Percentiles rank a stretch among this genome's conserved stretches.
phyloP scores from a whole-genome alignment of 2,888 invertebrate genomes.

The Cryptocheilus praepositus region DNA sequence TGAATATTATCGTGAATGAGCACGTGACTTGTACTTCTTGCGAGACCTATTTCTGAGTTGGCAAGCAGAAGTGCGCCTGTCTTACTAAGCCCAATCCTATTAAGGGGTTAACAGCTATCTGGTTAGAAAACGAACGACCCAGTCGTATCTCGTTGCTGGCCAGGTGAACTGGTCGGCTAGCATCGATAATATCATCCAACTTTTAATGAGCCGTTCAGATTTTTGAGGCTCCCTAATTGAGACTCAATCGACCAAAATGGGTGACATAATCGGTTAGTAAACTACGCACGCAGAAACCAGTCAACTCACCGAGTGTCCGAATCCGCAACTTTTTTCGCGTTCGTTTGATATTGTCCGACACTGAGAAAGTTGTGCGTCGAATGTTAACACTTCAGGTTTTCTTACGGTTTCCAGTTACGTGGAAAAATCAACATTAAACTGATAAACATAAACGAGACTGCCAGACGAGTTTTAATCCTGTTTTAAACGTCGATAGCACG shows the following conservation, averaged over 20 bases:
- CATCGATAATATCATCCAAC: constrained; percentile 11
- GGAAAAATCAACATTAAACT: no score
- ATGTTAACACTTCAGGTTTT: no score
- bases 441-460: no score
- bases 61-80: constrained; percentile 62
- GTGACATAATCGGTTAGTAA: constrained; percentile 59
- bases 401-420: no score
- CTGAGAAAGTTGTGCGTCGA: no score
- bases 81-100: constrained; percentile 67
- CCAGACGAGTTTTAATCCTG: no score
- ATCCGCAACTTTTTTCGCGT: no score
- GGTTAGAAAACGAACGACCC: constrained; percentile 60
- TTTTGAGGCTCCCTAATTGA: constrained; percentile 26
- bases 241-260: constrained; percentile 37
- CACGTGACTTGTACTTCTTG: constrained; percentile 37
- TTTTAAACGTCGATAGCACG: no score
- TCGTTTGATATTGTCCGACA: no score
- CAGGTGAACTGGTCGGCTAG: constrained; percentile 34
- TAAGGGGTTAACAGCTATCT: constrained; percentile 71
- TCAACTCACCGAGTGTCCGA: no score
- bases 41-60: constrained; percentile 58
- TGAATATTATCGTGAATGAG: no score
- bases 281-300: no score
- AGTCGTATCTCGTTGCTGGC: constrained; percentile 51
- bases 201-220: constrained; percentile 30